Evolutionary conservation across 2,113 vertebrate species (phyloP).

Genomic region (Chionis minor): DNA sequence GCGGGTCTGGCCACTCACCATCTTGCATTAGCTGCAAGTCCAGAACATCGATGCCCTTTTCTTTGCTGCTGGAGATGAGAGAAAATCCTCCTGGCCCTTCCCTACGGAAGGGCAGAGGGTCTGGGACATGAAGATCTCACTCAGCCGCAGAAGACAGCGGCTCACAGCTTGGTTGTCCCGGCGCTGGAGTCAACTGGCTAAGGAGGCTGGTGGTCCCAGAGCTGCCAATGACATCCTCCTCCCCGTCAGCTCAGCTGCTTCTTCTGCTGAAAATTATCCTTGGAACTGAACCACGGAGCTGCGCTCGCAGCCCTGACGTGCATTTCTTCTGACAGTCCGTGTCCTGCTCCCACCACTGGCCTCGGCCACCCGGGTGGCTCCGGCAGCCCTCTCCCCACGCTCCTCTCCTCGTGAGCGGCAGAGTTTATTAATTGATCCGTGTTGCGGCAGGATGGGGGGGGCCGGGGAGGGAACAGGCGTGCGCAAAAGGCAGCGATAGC

Average conservation of each 20-base stretch:
- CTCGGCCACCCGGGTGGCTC: not conserved
- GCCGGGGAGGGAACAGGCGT: not conserved
- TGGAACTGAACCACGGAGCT: rapidly evolving
- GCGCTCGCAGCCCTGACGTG: rapidly evolving
- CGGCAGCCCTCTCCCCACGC: not conserved
- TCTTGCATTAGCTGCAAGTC: not conserved
- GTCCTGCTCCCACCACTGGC: not conserved
- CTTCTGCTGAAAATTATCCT: rapidly evolving
- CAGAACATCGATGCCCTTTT: not conserved
- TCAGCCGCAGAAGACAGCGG: not conserved
- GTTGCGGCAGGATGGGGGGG: not conserved
- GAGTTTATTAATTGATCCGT: not conserved
- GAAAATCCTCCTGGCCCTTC: not conserved
- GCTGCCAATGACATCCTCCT: not conserved
- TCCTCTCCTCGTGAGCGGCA: not conserved
- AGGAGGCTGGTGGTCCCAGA: rapidly evolving
- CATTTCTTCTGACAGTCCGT: rapidly evolving
- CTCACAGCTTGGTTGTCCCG: rapidly evolving
- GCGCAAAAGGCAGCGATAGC: not conserved
- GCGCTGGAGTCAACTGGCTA: not conserved
- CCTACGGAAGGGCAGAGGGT: not conserved
- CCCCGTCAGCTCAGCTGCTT: not conserved
- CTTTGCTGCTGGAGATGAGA: not conserved
- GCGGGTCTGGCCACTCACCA: not conserved
- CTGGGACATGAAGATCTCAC: rapidly evolving